Evolutionary conservation across 2,797 vertebrate genomes (phyloP).

Genomic region (Notamacropus eugenii): DNA sequence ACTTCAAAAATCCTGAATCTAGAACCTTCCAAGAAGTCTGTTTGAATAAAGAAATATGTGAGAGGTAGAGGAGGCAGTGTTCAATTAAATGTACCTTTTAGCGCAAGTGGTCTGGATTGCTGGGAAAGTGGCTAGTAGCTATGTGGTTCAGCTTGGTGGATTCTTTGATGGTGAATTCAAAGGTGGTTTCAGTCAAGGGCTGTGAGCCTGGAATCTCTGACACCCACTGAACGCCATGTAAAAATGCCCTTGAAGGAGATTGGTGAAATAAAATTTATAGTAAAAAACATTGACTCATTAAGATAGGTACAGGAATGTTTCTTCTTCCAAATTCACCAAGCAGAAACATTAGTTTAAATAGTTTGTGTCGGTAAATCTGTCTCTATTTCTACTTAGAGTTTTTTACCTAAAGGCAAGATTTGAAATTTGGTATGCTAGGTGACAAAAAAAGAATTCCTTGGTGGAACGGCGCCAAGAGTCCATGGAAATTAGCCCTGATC

Average conservation of each 20-base stretch:
- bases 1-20: conserved; percentile 50
- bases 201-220: conserved; percentile 11
- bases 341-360: conserved; percentile 26
- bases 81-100: conserved; percentile 54
- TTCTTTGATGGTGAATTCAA: conserved; percentile 45
- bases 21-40: conserved; percentile 66
- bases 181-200: conserved; percentile 11
- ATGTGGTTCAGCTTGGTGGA: conserved; percentile 10
- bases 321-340: conserved; percentile 25
- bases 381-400: neutral
- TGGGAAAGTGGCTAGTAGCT: conserved; percentile 28
- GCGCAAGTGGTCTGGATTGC: conserved; percentile 37
- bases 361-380: conserved; percentile 40
- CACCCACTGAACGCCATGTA: conserved; percentile 10
- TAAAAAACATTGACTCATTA: conserved; percentile 27
- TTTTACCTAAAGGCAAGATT: conserved; percentile 54
- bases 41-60: conserved; percentile 64
- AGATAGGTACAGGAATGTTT: neutral
- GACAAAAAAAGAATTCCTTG: conserved; percentile 43
- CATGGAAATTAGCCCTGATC: conserved; percentile 31
- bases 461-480: neutral
- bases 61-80: conserved; percentile 44
- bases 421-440: conserved; percentile 32
- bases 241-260: conserved; percentile 17
- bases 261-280: neutral